Percentiles rank a stretch among this genome's conserved stretches.
These are phyloP conservation scores for Nomada goodeniana DNA, from an alignment of 2,888 invertebrate species.

Conservation along the genomic window DNA sequence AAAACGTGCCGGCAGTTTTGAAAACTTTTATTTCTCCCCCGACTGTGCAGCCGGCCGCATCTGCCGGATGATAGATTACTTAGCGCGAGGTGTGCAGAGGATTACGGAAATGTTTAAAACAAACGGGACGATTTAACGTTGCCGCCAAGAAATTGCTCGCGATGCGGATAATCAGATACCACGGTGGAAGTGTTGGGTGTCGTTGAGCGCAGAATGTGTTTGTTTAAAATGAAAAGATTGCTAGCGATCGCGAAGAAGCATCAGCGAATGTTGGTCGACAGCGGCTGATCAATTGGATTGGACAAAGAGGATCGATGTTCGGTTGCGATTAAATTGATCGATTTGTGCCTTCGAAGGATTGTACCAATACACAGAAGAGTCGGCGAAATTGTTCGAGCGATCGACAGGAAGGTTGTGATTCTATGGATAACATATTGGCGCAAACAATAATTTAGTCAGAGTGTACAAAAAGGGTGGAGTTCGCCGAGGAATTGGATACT, in stretches of 20 bases:
- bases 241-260: slow-evolving; percentile 21
- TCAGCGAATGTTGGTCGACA: slow-evolving; percentile 51
- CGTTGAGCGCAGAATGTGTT: slow-evolving; percentile 35
- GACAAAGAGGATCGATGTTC: neutral
- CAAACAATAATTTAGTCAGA: neutral
- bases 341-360: slow-evolving; percentile 17
- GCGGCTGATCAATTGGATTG: slow-evolving; percentile 44
- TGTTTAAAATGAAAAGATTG: slow-evolving; percentile 22
- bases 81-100: no score
- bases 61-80: no score
- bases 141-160: neutral
- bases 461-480: neutral
- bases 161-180: neutral
- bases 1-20: slow-evolving; percentile 14
- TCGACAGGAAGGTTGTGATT: slow-evolving; percentile 9
- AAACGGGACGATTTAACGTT: neutral
- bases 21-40: neutral
- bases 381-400: neutral
- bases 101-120: no score
- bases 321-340: neutral
- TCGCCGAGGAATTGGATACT: neutral
- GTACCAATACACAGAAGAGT: no score
- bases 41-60: no score
- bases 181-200: neutral
- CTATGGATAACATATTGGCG: neutral